Evolutionary conservation across 1,140 invertebrate genomes (phyloP).

Genomic region (Sitophilus oryzae): DNA sequence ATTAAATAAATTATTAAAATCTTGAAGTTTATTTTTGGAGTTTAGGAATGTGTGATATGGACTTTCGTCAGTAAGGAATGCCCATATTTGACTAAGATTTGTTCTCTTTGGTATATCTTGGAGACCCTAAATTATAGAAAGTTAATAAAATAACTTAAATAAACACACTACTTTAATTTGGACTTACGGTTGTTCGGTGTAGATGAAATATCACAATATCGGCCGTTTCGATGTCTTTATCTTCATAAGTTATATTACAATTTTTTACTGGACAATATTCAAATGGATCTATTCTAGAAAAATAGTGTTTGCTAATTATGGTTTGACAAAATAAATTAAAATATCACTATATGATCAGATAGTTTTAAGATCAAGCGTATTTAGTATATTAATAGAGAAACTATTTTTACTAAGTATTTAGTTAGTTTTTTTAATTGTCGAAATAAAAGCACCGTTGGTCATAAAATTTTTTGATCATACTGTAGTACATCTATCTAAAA

Average conservation of each 20-base stretch:
- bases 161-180: not conserved
- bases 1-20: conserved; percentile 59
- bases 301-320: not conserved
- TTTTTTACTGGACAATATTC: conserved; percentile 51
- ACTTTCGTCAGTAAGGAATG: conserved; percentile 57
- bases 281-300: conserved; percentile 48
- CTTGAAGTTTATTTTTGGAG: conserved; percentile 36
- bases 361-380: not conserved
- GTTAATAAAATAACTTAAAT: not conserved
- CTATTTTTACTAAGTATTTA: too few species aligned
- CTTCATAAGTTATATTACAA: conserved; percentile 49
- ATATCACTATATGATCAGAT: not conserved
- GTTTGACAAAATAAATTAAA: conserved; percentile 6
- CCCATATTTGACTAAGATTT: conserved; percentile 51
- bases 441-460: too few species aligned
- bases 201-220: conserved; percentile 56
- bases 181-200: conserved; percentile 44
- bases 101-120: conserved; percentile 41
- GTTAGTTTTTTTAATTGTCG: too few species aligned
- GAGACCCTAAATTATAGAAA: too few species aligned
- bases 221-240: conserved; percentile 41
- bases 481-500: too few species aligned
- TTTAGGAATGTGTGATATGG: conserved; percentile 51
- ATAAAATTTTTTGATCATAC: too few species aligned
- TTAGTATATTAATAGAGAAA: not conserved